These are phyloP conservation scores for Siniperca chuatsi DNA, from an alignment of 2,113 vertebrate genomes.

Conservation along the genomic window DNA sequence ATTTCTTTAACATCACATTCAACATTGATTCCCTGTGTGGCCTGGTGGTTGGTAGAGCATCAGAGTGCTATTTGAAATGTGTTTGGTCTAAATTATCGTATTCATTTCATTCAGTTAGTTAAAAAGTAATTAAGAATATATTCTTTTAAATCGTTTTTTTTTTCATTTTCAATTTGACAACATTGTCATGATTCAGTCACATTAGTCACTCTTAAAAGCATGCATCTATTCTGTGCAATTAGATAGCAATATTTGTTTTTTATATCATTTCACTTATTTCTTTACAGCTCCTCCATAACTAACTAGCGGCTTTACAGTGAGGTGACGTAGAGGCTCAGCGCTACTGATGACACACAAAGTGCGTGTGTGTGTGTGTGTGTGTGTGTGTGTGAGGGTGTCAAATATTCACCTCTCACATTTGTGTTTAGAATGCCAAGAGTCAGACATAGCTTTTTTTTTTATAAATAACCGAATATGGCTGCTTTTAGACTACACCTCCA, in stretches of 20 bases:
- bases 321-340: conserved; percentile 15
- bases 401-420: conserved; percentile 12
- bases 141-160: no score
- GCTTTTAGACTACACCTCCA: neutral
- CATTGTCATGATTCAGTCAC: neutral
- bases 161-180: neutral
- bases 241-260: neutral
- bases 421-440: conserved; percentile 20
- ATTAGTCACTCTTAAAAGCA: neutral
- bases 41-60: neutral
- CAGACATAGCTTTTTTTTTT: neutral
- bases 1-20: neutral
- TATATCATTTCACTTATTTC: neutral
- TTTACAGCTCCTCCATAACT: conserved; percentile 28
- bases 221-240: neutral
- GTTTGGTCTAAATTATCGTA: neutral
- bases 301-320: conserved; percentile 8
- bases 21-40: neutral
- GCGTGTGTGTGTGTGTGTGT: conserved; percentile 3
- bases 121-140: neutral
- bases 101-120: conserved; percentile 2
- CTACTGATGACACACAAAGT: neutral
- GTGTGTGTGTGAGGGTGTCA: conserved; percentile 16
- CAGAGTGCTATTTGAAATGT: neutral
- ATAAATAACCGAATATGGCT: neutral